A percentile compares a stretch with the other conserved stretches of the same genome.
These are phyloP conservation scores for Cepphus grylle DNA, from an alignment of 2,113 vertebrate species.

Conservation along the genomic window DNA sequence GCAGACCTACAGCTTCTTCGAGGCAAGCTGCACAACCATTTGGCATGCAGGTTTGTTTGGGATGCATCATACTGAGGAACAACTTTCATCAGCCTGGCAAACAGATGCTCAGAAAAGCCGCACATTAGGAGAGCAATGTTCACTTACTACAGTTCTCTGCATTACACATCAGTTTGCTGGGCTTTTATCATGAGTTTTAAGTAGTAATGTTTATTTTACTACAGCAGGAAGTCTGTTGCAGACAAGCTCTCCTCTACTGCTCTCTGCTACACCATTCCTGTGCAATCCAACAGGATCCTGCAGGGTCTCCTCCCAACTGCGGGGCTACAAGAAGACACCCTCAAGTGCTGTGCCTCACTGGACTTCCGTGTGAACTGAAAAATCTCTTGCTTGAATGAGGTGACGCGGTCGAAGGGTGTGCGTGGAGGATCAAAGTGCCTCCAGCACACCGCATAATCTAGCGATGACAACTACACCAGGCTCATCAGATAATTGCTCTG, in stretches of 20 bases:
- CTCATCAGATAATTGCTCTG: neutral
- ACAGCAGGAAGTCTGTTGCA: neutral
- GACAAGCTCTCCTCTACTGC: neutral
- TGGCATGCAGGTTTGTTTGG: neutral
- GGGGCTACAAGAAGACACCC: neutral
- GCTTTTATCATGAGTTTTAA: neutral
- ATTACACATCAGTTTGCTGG: neutral
- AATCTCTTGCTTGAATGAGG: neutral
- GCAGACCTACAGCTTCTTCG: neutral
- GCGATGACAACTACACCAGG: neutral
- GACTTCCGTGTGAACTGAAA: neutral
- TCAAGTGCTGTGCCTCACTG: neutral
- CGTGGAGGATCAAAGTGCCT: neutral
- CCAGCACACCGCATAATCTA: neutral
- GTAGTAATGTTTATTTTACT: neutral
- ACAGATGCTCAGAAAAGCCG: neutral
- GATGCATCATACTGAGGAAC: neutral
- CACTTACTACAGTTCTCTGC: neutral
- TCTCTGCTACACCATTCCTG: neutral
- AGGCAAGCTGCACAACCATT: too few species aligned
- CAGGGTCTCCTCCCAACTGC: neutral
- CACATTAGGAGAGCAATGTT: rapidly evolving
- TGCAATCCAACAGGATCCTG: neutral
- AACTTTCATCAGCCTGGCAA: neutral
- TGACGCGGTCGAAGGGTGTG: rapidly evolving